Evolutionary conservation across 2,797 vertebrate genomes (phyloP).

Genomic region (Myotis myotis): DNA sequence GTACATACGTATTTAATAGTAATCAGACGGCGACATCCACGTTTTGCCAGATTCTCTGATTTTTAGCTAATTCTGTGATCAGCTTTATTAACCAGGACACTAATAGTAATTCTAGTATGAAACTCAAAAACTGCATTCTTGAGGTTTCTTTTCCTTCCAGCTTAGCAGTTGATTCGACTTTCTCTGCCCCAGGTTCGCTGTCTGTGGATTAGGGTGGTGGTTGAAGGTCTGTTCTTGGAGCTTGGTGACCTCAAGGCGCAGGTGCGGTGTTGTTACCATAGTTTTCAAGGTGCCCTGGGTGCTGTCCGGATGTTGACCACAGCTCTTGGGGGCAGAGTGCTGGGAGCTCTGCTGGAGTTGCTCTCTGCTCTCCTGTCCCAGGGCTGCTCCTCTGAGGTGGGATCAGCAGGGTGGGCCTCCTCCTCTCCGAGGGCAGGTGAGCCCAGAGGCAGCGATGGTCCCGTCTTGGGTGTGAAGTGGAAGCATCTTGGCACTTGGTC

Average conservation of each 20-base stretch:
- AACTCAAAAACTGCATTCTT: background rate
- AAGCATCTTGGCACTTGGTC: background rate
- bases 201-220: background rate
- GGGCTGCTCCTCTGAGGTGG: background rate
- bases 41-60: background rate
- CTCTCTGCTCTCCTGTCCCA: background rate
- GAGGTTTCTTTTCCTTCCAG: background rate
- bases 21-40: background rate
- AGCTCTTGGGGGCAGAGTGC: background rate
- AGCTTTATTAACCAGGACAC: background rate
- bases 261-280: background rate
- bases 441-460: background rate
- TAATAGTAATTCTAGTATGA: background rate
- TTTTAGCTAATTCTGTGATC: slow-evolving; percentile 10
- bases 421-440: background rate
- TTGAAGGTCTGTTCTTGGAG: background rate
- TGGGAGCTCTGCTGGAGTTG: background rate
- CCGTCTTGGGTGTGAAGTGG: background rate
- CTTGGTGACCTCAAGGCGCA: background rate
- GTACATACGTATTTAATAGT: background rate
- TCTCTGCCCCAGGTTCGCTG: background rate
- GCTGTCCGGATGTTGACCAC: background rate
- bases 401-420: background rate
- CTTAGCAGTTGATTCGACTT: background rate
- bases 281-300: background rate